Base-by-base conservation (phyloP, 2,797 vertebrate species). In the Phrynocephalus vlangalii region DNA sequence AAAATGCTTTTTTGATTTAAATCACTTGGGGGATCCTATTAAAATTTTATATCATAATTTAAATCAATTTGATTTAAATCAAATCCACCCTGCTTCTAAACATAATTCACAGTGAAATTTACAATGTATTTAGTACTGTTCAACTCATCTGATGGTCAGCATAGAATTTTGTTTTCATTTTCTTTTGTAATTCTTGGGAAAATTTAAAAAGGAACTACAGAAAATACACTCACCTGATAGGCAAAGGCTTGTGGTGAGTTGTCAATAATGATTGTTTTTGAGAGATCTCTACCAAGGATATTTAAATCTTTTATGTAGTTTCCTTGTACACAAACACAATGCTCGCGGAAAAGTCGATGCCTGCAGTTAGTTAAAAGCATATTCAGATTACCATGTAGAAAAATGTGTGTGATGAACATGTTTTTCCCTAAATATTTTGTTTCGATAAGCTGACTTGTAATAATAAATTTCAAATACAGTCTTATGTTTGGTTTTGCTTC, bases 191-290 rank as follows among this genome's bases (percentile, higher is more conserved):
- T 72, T 67, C 18, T 67, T 13, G 5, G 1, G 38, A 72, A 13
- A 22, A 28, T 68, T 56, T 63, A 83, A 63, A 26, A 24, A 22
- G 7, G 8, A 84, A 50, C 33, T 52, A 11, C 3, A 48, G 48
- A 73, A 66, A 63, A 1, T n/a, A 0, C 30, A 90, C 96, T 95
- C 91, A 99, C 99, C 98, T 99, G 99, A 95, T 99, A 99, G 76
- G 99, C 99, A 97, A 99, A 99, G 97, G 98, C 98, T 98, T 99
- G 99, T 20, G 99, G 98, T 97, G 98, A 99, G 97, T 99, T 99
- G 97, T 99, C 99, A 60, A 99, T 99, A 95, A 99, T 99, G 96
- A 99, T 99, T 79, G 99, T 99, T 97, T 99, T 99, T 91, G 99
- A 99, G 95, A 99, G 97, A 95, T 99, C 99, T 97, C 99, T 98